Conservation (phyloP, 1,140 invertebrate genomes). For the Aphidius gifuensis region DNA sequence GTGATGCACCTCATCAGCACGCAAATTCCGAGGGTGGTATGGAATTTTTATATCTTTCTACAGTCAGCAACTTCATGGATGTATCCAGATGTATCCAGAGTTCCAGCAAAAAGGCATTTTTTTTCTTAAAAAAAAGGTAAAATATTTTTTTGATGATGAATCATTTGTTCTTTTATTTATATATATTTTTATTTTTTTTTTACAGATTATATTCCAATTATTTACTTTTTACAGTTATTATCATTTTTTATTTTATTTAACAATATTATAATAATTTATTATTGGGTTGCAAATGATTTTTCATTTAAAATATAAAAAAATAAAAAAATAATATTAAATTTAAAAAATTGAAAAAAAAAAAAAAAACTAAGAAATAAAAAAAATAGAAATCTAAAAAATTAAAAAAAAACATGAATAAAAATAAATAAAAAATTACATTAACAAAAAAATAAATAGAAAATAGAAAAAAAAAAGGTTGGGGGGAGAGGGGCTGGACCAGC, state of each 20-base stretch:
- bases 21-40: not conserved
- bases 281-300: no score
- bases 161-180: no score
- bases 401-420: no score
- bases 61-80: conserved; percentile 3
- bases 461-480: conserved; percentile 1
- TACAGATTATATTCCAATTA: conserved; percentile 14
- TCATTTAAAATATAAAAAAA: no score
- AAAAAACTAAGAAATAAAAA: no score
- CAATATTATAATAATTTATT: no score
- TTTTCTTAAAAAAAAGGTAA: conserved; percentile 27
- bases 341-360: conserved; percentile 9
- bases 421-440: no score
- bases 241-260: not conserved
- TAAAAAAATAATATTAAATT: no score
- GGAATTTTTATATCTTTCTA: conserved; percentile 1
- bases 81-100: conserved; percentile 15
- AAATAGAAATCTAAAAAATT: no score
- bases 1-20: not conserved
- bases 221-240: not conserved
- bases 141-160: no score
- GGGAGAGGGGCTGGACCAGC: conserved; percentile 13
- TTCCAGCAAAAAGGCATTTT: conserved; percentile 27
- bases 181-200: conserved; percentile 9
- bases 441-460: conserved; percentile 17